Evolutionary conservation across 1,140 invertebrate species (phyloP), one percentile per base, ranked within the genome.

Genomic region (Drosophila teissieri): DNA sequence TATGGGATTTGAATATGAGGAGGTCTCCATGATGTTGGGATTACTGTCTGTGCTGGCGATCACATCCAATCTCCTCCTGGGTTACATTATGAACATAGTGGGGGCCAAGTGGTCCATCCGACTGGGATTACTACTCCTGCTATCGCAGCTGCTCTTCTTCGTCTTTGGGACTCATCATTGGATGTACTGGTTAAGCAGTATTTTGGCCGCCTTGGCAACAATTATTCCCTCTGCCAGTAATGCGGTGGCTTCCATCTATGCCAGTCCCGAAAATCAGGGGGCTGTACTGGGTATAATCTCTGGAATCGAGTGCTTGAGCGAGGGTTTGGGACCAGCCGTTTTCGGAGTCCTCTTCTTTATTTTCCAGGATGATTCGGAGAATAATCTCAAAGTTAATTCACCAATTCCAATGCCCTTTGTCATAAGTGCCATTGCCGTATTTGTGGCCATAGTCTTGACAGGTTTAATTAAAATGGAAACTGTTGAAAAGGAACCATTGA

Each of bases 121-220:
- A 95, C 94, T 99, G 81, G 98, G 98, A 62, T 94, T 99, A 22
- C 92, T 98, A 24, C 98, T 99, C 93, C 98, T 99, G 94, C 97
- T 99, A 94, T 94, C 99, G 57, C 98, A 99, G 91, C 94, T 99
- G 17, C 96, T 98, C 93, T 99, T 98, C 96, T 99, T 98, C 92
- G 98, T 98, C 17, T 97, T 99, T 53, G 94, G 93, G 14, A 36
- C 17, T 36, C 94, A 93, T 69, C 92, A 94, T 52, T 94, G 94
- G 97, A 98, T 99, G 96, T 99, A 99, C 97, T 99, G 99, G 99
- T 96, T 96, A 31, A 98, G 98, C 46, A 98, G 99, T 49, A 94
- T 98, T 69, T 94, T 99, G 54, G 98, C 98, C 36, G 97, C 98
- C 12, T 94, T 99, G 55, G 98, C 97, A 65, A 97, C 96, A 60